A percentile compares a stretch with the other conserved stretches of the same genome.
Conservation (phyloP, 2,113 vertebrate genomes). For the Lycaon pictus region DNA sequence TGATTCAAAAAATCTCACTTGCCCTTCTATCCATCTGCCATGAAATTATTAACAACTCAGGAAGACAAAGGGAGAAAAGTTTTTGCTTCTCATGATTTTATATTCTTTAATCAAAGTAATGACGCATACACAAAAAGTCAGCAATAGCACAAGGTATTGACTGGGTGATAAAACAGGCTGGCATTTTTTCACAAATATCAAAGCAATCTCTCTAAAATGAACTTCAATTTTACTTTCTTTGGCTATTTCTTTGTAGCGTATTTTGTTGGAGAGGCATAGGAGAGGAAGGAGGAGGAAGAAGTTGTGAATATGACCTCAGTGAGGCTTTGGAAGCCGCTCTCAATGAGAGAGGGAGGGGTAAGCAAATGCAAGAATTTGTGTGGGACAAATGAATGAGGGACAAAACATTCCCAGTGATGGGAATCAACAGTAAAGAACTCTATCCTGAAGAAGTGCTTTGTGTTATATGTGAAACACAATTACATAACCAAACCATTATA, state of each 20-base stretch:
- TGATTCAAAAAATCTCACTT: neutral
- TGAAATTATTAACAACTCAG: neutral
- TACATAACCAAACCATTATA: neutral
- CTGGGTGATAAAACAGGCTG: neutral
- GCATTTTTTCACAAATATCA: neutral
- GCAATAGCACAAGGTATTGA: no score
- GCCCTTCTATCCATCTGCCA: neutral
- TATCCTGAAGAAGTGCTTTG: neutral
- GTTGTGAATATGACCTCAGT: neutral
- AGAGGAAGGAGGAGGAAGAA: neutral
- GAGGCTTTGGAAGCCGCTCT: neutral
- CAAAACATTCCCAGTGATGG: neutral
- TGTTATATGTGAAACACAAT: neutral
- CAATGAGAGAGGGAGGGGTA: neutral
- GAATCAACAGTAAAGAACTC: neutral
- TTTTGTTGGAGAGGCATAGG: neutral
- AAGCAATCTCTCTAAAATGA: neutral
- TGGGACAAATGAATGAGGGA: neutral
- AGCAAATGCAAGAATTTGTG: neutral
- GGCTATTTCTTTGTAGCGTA: neutral
- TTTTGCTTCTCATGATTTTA: neutral
- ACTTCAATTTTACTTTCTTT: neutral
- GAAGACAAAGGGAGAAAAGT: neutral
- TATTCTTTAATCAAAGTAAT: neutral
- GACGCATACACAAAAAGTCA: neutral